Evolutionary conservation across 1,140 invertebrate species (phyloP).

Genomic region (Hydropsyche tenuis): DNA sequence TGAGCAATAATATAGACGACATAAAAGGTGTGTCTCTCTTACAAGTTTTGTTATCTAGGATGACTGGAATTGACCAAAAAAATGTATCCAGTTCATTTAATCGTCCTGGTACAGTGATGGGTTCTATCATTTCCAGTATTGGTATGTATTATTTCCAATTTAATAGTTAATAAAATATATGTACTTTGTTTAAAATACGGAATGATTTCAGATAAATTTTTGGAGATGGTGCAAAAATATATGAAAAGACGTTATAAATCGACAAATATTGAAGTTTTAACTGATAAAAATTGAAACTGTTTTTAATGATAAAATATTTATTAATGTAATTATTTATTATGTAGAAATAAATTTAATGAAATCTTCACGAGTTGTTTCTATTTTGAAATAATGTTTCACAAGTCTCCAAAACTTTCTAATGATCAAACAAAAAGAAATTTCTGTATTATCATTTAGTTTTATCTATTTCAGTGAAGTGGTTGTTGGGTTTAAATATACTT

Average conservation of each 20-base stretch:
- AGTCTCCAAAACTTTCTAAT: constrained; percentile 5
- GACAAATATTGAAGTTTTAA: background rate
- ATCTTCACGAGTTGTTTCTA: background rate
- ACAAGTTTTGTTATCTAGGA: constrained; percentile 4
- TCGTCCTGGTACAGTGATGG: background rate
- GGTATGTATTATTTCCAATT: constrained; percentile 12
- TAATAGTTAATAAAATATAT: background rate
- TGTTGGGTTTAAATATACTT: too few species aligned
- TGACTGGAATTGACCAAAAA: background rate
- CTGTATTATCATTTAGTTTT: constrained; percentile 16
- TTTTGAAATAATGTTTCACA: background rate
- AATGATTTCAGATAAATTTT: constrained; percentile 42
- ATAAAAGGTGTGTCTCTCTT: constrained; percentile 34
- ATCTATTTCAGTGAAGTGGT: background rate
- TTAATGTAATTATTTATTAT: constrained; percentile 2
- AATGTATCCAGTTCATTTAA: background rate
- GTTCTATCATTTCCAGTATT: background rate
- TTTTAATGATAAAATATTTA: background rate
- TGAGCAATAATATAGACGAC: constrained; percentile 28
- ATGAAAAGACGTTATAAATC: constrained; percentile 18
- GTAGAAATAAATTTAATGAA: background rate
- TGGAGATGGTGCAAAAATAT: constrained; percentile 30
- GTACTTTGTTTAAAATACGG: background rate
- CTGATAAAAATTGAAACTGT: constrained; percentile 10
- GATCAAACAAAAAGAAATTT: constrained; percentile 27